These are phyloP conservation scores for Papilio glaucus DNA, from an alignment of 1,140 invertebrate genomes.

Conservation along the genomic window DNA sequence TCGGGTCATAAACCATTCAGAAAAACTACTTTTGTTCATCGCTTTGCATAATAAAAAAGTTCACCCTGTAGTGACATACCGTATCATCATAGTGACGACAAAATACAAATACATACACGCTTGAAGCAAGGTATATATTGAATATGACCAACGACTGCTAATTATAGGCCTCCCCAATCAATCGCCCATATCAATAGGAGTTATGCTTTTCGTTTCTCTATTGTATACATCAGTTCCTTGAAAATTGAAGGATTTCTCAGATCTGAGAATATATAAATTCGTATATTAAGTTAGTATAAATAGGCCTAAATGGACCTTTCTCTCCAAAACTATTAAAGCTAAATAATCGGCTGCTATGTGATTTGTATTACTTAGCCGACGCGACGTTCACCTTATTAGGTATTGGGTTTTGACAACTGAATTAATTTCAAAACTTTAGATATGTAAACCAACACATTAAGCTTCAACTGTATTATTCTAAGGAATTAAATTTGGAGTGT, in stretches of 20 bases:
- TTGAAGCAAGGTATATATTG: no score
- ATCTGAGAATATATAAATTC: neutral
- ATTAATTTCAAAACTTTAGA: constrained; percentile 32
- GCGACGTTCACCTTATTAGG: constrained; percentile 5
- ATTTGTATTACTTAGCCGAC: neutral
- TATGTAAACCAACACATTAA: neutral
- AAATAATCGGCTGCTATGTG: neutral
- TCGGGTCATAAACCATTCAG: no score
- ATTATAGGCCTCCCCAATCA: neutral
- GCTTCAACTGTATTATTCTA: constrained; percentile 3
- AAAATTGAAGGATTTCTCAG: neutral
- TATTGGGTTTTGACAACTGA: constrained; percentile 7
- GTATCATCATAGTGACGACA: no score
- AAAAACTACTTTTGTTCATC: no score
- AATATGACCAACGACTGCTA: neutral
- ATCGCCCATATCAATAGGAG: neutral
- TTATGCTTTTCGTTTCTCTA: neutral
- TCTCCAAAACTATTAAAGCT: neutral
- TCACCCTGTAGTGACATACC: no score
- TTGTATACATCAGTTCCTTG: neutral
- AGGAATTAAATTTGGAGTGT: neutral
- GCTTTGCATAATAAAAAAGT: no score
- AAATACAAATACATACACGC: no score
- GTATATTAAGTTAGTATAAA: neutral
- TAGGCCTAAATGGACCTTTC: neutral